Evolutionary conservation across 1,140 invertebrate species (phyloP), one percentile per base, ranked within the genome.

Genomic region (Phortica variegata): DNA sequence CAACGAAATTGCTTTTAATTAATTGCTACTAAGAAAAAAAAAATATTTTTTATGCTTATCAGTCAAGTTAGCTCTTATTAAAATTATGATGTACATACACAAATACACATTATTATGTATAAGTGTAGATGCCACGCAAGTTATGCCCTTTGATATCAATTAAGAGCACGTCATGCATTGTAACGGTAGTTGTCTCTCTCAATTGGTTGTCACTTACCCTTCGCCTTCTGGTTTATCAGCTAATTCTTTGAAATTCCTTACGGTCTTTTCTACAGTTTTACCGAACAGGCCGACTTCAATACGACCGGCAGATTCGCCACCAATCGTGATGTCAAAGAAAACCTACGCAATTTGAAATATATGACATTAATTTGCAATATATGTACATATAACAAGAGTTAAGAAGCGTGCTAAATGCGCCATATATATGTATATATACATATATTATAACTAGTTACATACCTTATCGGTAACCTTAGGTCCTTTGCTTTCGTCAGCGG

Each of bases 181-280:
- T 29, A 29, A 4, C 10, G 41, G 21, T 39, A 37, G 43, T 43
- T 20, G 21, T 20, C n/a, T 21, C n/a, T 17, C 20, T 20, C 41
- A 37, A 16, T 33, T 47, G 6, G 13, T 20, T 15, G 6, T 15
- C n/a, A 60, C 73, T 70, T 55, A 76, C 68, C 90, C 90, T 77
- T 93, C 84, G 15, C 89, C 90, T 52, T 78, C 65, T 1, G 85
- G 83, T 72, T 88, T 90, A 60, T 86, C 80, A 10, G 91, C 86
- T 32, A 98, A 77, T 77, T 94, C 83, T 52, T 83, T 80, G 76
- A 99, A 99, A 78, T 99, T 99, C 54, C 88, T 79, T 0, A 83
- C 91, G 4, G 97, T 99, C 78, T 91, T 96, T 10, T 95, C 95
- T 0, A 98, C 96, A 42, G 93, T 97, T 75, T 93, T 93, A 17